Evolutionary conservation across 2,888 invertebrate genomes (phyloP).

Genomic region (Chrysolina haemoptera): DNA sequence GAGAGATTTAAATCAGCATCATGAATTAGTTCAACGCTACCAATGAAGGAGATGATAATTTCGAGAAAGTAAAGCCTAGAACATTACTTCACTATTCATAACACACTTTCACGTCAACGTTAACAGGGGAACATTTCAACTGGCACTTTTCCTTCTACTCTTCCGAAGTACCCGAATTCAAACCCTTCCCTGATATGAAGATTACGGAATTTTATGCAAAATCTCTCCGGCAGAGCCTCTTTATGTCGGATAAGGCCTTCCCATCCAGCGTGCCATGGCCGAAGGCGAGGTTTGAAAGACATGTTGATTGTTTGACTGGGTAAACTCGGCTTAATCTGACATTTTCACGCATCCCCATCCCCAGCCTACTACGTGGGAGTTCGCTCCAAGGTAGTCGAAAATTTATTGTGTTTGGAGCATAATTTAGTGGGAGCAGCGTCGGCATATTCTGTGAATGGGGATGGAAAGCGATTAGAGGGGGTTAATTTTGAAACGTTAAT

Average conservation of each 20-base stretch:
- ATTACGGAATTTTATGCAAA: background rate
- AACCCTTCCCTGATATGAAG: background rate
- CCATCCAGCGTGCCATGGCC: background rate
- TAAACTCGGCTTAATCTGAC: constrained; percentile 37
- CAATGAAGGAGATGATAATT: too few relatives aligned
- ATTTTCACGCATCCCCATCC: constrained; percentile 37
- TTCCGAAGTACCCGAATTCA: background rate
- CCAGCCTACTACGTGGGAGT: constrained; percentile 20
- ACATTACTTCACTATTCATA: background rate
- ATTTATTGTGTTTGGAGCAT: constrained; percentile 31
- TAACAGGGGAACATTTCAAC: too few relatives aligned
- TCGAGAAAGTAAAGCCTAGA: too few relatives aligned
- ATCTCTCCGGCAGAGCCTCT: background rate
- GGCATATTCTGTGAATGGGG: background rate
- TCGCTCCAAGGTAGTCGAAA: constrained; percentile 11
- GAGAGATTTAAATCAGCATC: too few relatives aligned
- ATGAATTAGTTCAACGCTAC: too few relatives aligned
- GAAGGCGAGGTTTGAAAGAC: background rate
- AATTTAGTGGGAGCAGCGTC: constrained; percentile 10
- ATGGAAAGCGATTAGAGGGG: too few relatives aligned
- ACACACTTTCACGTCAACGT: background rate
- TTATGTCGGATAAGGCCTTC: background rate
- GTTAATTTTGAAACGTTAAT: too few relatives aligned
- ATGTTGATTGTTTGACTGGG: constrained; percentile 37
- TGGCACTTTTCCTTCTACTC: background rate